phyloP scores from a whole-genome alignment of 2,888 invertebrate species.

The Archaeoteleia sp. region DNA sequence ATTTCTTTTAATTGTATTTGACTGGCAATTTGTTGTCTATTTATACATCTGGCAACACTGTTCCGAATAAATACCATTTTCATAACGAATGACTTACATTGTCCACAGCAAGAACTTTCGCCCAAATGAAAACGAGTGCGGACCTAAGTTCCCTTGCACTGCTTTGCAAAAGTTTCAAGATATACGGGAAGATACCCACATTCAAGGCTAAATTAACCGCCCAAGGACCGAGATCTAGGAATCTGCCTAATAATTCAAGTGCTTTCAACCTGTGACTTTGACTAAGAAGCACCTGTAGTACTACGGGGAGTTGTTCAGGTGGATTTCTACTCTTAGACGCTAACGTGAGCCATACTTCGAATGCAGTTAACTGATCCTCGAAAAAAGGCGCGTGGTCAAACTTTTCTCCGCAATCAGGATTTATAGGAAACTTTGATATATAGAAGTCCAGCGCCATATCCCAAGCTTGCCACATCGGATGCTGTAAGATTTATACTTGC shows the following conservation, averaged over 20 bases:
- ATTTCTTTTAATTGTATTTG: no score
- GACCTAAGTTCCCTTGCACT: conserved; percentile 94
- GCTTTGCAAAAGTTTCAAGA: conserved; percentile 96
- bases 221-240: conserved; percentile 96
- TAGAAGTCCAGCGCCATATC: conserved; percentile 97
- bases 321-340: conserved; percentile 86
- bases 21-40: background rate
- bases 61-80: conserved; percentile 3
- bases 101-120: conserved; percentile 97
- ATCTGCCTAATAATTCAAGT: conserved; percentile 92
- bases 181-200: conserved; percentile 99
- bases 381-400: conserved; percentile 93
- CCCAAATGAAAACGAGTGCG: conserved; percentile 98
- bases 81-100: conserved; percentile 79
- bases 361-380: conserved; percentile 97
- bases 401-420: conserved; percentile 79
- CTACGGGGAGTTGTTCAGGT: conserved; percentile 97
- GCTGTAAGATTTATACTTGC: conserved; percentile 72
- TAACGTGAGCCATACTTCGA: conserved; percentile 94
- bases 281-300: conserved; percentile 89
- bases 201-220: conserved; percentile 96
- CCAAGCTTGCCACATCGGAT: conserved; percentile 98
- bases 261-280: conserved; percentile 94
- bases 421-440: conserved; percentile 90
- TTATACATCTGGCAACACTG: background rate